These are phyloP conservation scores for Pegea sp. DNA, from an alignment of 23 tunicate genomes.

Conservation along the genomic window DNA sequence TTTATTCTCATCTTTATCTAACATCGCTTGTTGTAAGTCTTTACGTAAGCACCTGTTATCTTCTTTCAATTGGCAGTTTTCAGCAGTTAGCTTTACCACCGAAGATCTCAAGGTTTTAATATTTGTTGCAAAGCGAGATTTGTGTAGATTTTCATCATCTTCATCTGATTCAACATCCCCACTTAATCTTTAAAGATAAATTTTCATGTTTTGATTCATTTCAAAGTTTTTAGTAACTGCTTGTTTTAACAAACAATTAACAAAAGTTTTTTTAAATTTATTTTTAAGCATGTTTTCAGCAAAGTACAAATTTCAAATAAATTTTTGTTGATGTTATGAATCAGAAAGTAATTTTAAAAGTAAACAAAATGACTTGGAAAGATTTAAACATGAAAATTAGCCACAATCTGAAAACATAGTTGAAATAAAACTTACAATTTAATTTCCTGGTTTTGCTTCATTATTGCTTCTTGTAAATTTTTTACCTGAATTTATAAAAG, in stretches of 20 bases:
- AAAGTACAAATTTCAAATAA: too few species aligned
- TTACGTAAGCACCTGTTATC: constrained; percentile 14
- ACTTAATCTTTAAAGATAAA: constrained; percentile 1
- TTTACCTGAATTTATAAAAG: constrained; percentile 4
- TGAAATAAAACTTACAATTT: background rate
- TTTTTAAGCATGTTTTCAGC: too few species aligned
- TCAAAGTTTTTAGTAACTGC: too few species aligned
- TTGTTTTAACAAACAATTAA: too few species aligned
- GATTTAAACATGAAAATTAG: background rate
- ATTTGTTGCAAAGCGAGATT: constrained; percentile 3
- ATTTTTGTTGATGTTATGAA: too few species aligned
- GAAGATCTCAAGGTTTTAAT: constrained; percentile 8
- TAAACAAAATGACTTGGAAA: too few species aligned
- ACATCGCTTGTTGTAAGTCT: constrained; percentile 28
- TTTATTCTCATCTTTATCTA: constrained; percentile 3
- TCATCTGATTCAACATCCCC: background rate
- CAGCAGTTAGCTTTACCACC: constrained; percentile 30
- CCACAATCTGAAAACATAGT: background rate
- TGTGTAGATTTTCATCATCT: background rate
- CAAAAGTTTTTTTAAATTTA: too few species aligned
- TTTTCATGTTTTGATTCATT: background rate
- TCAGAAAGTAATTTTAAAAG: too few species aligned
- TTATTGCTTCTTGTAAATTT: constrained; percentile 17
- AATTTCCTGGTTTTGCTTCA: constrained; percentile 4
- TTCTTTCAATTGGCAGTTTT: constrained; percentile 20